These are phyloP conservation scores for Matsumyia berberina DNA, from an alignment of 2,888 invertebrate species.

Conservation along the genomic window DNA sequence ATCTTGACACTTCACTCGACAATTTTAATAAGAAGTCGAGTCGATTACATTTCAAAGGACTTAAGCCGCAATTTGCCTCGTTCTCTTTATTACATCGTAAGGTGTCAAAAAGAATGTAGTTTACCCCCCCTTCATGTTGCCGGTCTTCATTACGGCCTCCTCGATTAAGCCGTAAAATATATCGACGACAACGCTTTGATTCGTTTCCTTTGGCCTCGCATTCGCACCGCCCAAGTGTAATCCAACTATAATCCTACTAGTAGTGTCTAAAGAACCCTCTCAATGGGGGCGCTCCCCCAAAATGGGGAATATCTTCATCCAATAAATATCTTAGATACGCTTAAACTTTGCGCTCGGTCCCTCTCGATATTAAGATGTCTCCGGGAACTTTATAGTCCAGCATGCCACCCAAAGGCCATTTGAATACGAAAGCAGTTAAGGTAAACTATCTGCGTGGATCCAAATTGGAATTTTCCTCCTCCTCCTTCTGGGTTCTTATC, in stretches of 20 bases:
- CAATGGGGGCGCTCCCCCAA: constrained; percentile 60
- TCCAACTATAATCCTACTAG: constrained; percentile 38
- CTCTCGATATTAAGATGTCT: constrained; percentile 69
- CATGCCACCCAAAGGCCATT: constrained; percentile 69
- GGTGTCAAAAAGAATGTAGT: constrained; percentile 39
- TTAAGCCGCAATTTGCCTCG: constrained; percentile 32
- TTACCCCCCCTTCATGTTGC: constrained; percentile 21
- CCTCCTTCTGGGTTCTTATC: not conserved
- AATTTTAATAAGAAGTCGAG: constrained; percentile 27
- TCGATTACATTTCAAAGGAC: constrained; percentile 41
- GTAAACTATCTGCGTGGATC: constrained; percentile 62
- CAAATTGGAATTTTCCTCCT: constrained; percentile 57
- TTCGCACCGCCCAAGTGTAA: constrained; percentile 48
- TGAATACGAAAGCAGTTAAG: constrained; percentile 71
- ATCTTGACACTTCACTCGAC: not conserved
- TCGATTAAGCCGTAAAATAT: constrained; percentile 59
- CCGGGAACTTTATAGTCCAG: constrained; percentile 53
- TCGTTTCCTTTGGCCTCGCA: constrained; percentile 1
- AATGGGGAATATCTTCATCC: constrained; percentile 52
- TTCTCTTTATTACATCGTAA: constrained; percentile 20
- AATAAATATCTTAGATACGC: constrained; percentile 65
- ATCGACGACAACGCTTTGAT: constrained; percentile 47
- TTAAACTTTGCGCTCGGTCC: constrained; percentile 39
- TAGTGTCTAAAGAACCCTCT: constrained; percentile 48
- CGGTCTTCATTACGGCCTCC: constrained; percentile 22